A percentile compares a stretch with the other conserved stretches of the same genome.
Evolutionary conservation across 2,113 vertebrate genomes (phyloP).

Genomic region (Nansenia antarctica): DNA sequence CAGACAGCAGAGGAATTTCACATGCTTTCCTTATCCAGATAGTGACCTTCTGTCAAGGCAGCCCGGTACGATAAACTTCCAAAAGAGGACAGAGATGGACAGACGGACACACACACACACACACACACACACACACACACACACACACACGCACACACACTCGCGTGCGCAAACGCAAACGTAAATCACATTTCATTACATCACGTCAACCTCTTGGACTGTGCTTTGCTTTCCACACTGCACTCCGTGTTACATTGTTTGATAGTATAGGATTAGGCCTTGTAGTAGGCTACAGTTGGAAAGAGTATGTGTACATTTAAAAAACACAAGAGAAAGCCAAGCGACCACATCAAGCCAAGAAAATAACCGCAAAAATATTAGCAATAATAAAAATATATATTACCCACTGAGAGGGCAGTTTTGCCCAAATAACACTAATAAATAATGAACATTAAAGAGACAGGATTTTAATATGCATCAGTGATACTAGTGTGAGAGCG

Average conservation of each 20-base stretch:
- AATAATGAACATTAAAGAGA: neutral
- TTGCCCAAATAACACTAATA: neutral
- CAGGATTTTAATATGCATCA: neutral
- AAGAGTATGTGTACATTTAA: conserved; percentile 31
- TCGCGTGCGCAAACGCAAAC: conserved; percentile 42
- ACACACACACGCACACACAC: neutral
- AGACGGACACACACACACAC: conserved; percentile 3
- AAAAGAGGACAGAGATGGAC: neutral
- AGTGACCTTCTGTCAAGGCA: conserved; percentile 20
- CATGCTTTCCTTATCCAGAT: conserved; percentile 12
- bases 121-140: conserved; percentile 41
- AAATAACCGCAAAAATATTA: neutral
- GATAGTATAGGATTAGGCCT: conserved; percentile 22
- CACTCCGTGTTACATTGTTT: conserved; percentile 5
- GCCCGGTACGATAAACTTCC: neutral
- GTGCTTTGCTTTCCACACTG: conserved; percentile 36
- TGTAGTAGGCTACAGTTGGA: conserved; percentile 1
- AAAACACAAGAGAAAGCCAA: neutral
- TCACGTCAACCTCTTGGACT: conserved; percentile 14
- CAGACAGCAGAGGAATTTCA: conserved; percentile 28
- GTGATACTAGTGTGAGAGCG: neutral
- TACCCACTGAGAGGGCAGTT: neutral
- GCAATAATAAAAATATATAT: neutral
- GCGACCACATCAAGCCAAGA: neutral
- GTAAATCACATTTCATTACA: conserved; percentile 38